Base-by-base conservation (phyloP, 2,888 invertebrate species). In the Folsomia candida region DNA sequence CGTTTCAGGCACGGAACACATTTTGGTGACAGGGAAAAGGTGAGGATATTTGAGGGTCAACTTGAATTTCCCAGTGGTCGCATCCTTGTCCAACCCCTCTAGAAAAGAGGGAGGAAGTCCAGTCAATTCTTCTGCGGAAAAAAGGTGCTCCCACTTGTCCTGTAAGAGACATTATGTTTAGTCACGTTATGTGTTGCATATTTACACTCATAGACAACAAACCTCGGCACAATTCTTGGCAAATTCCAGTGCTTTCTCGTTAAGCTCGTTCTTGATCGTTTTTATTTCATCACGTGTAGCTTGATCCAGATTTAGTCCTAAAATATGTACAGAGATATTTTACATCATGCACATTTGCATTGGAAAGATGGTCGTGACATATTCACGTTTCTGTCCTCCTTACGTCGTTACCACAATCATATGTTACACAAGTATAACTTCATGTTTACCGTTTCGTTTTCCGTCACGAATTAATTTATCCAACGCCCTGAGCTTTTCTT, bases 1-100 rank as follows among this genome's bases (percentile, higher is more conserved):
- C 1, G 84, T 84, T 59, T 83, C 81, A 4, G 84, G 83, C 68
- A 83, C 82, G 20, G 81, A 80, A 61, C 83, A 83, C 77, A 84
- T 84, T 76, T 84, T 82, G 81, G 84, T 84, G 63, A 84, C 82
- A 2, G 85, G 85, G 76, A 85, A 84, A 73, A 84, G 83, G 76
- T 86, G 85, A 1, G 85, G 85, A 76, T 85, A 85, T 74, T 85
- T 84, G 70, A 86, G 76, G n/a, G 84, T 82, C 9, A 85, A 83
- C 74, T 84, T 83, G 67, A 80, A 80, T 69, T 83, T 83, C 6
- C 83, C 84, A 57, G 78, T 80, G 4, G 82, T 64, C 25, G 37
- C n/a, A 28, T 22, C n/a, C 77, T 80, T 80, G 62, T 81, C 80
- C n/a, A 82, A 77, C n/a, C 76, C 77, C 47, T 79, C 70, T 37